Evolutionary conservation across 2,888 invertebrate species (phyloP).

Genomic region (Nomada ruficornis): DNA sequence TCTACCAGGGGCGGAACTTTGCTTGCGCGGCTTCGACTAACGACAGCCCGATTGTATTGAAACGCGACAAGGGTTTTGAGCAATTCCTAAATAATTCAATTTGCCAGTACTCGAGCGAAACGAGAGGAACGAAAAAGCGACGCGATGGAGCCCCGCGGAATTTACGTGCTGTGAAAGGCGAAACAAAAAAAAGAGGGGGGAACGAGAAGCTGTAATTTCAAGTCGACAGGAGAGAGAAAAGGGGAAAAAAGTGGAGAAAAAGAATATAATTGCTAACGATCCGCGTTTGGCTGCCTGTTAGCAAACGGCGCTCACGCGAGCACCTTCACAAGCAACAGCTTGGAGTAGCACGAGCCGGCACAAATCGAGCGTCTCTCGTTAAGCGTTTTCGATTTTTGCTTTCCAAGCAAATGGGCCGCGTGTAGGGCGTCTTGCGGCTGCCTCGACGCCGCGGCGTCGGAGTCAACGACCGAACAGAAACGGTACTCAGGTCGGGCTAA

Average conservation of each 20-base stretch:
- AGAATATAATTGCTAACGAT: conserved; percentile 40
- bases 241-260: not conserved
- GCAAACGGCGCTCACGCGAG: not conserved
- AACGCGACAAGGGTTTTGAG: no score
- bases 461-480: not conserved
- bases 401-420: not conserved
- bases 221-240: not conserved
- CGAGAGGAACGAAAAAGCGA: no score
- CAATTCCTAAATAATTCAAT: no score
- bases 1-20: conserved; percentile 1
- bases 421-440: not conserved
- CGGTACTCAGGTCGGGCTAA: not conserved
- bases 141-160: not conserved
- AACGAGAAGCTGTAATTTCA: conserved; percentile 6
- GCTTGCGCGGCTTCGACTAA: no score
- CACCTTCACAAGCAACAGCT: conserved; percentile 27
- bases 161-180: not conserved
- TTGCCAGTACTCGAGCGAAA: no score
- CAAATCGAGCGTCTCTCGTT: conserved; percentile 30
- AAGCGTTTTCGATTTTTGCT: conserved; percentile 33
- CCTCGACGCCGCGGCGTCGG: not conserved
- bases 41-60: no score
- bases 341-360: not conserved
- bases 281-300: conserved; percentile 30
- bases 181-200: not conserved